Percentiles rank a stretch among this genome's conserved stretches.
Conservation (phyloP, 2,888 invertebrate genomes). For the Teinopalpus imperialis region DNA sequence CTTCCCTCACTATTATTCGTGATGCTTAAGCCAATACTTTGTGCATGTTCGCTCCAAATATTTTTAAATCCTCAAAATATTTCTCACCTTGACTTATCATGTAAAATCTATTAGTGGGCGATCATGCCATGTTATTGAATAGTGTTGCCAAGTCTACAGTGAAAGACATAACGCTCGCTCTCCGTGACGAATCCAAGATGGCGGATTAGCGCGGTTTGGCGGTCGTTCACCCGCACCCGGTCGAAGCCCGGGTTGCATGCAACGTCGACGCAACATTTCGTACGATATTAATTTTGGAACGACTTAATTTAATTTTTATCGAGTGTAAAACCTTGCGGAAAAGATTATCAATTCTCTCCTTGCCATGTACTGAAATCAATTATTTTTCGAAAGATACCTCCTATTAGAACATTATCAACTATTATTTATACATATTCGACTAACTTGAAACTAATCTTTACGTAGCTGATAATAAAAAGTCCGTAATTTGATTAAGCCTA, state of each 20-base stretch:
- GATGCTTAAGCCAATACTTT: too few species aligned
- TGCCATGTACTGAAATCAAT: slow-evolving; percentile 7
- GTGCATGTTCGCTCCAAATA: too few species aligned
- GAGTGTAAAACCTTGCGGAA: slow-evolving; percentile 15
- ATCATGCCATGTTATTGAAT: slow-evolving; percentile 29
- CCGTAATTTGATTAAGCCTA: too few species aligned
- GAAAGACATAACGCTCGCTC: slow-evolving; percentile 69
- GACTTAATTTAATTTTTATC: slow-evolving; percentile 25
- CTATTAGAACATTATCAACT: too few species aligned
- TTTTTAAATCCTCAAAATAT: slow-evolving; percentile 3
- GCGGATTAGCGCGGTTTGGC: slow-evolving; percentile 75
- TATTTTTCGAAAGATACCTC: slow-evolving; percentile 18
- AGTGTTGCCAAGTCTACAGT: slow-evolving; percentile 48
- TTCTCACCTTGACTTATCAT: slow-evolving; percentile 8
- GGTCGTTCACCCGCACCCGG: slow-evolving; percentile 72
- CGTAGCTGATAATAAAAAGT: too few species aligned
- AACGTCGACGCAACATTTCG: slow-evolving; percentile 50
- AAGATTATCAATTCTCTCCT: slow-evolving; percentile 10
- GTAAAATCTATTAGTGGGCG: slow-evolving; percentile 18
- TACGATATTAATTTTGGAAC: slow-evolving; percentile 43
- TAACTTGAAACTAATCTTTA: too few species aligned
- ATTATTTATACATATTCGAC: too few species aligned
- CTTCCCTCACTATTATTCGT: too few species aligned
- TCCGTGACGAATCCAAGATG: slow-evolving; percentile 78
- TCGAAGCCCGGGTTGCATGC: slow-evolving; percentile 51